Evolutionary conservation across 2,888 invertebrate genomes (phyloP).

Genomic region (Timema podura): DNA sequence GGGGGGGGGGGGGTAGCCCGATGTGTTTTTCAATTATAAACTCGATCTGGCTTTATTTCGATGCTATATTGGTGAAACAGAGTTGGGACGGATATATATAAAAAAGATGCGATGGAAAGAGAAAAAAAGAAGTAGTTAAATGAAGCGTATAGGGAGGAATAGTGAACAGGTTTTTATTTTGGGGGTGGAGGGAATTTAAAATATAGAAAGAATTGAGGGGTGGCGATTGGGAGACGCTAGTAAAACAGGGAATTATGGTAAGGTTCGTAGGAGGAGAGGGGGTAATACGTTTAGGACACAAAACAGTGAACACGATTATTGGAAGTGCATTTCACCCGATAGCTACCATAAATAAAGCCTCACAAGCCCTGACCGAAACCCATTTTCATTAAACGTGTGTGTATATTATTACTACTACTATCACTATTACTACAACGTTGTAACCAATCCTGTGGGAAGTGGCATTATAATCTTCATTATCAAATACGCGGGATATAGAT

Average conservation of each 20-base stretch:
- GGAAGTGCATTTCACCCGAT: slow-evolving; percentile 14
- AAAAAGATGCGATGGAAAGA: not conserved
- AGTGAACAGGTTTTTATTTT: slow-evolving; percentile 11
- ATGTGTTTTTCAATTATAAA: slow-evolving; percentile 51
- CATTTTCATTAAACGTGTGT: too few relatives aligned
- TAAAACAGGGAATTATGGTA: slow-evolving; percentile 9
- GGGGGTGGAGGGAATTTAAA: not conserved
- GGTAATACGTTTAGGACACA: slow-evolving; percentile 29
- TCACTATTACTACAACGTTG: too few relatives aligned
- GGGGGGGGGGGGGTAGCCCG: slow-evolving; percentile 29
- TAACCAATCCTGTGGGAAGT: too few relatives aligned
- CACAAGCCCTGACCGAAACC: too few relatives aligned
- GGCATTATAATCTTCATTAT: too few relatives aligned
- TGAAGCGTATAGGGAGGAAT: slow-evolving; percentile 4
- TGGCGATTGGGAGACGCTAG: slow-evolving; percentile 21
- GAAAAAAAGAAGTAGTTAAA: slow-evolving; percentile 10
- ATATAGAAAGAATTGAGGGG: slow-evolving; percentile 4
- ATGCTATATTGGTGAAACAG: not conserved
- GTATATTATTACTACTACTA: too few relatives aligned
- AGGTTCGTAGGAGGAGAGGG: not conserved
- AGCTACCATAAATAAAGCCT: too few relatives aligned
- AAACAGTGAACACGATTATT: slow-evolving; percentile 27
- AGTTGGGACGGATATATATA: not conserved
- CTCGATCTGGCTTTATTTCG: slow-evolving; percentile 47
- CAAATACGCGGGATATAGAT: too few relatives aligned